A percentile compares a stretch with the other conserved stretches of the same genome.
phyloP scores from a whole-genome alignment of 2,113 vertebrate genomes.

The Thalassoma bifasciatum region DNA sequence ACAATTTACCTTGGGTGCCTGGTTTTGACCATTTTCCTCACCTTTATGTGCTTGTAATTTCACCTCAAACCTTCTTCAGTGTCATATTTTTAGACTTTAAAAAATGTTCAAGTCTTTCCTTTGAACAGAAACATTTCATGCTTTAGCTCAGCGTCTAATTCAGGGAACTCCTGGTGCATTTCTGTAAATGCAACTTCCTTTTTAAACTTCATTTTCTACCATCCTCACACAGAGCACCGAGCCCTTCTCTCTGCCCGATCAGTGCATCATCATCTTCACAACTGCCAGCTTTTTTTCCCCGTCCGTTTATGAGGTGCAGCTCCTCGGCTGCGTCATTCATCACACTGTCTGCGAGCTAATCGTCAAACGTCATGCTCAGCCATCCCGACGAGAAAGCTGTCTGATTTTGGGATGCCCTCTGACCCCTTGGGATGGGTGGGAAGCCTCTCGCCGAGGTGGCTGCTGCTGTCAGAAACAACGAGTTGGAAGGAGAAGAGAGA shows the following conservation, averaged over 20 bases:
- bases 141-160: too few relatives aligned
- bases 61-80: too few relatives aligned
- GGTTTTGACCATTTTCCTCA: too few relatives aligned
- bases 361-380: conserved; percentile 54
- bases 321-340: conserved; percentile 54
- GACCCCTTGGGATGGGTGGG: conserved; percentile 35
- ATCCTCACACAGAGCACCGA: not conserved
- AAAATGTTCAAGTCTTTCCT: too few relatives aligned
- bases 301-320: conserved; percentile 33
- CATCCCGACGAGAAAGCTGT: conserved; percentile 43
- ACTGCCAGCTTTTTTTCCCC: conserved; percentile 35
- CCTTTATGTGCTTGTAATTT: too few relatives aligned
- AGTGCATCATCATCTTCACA: conserved; percentile 43
- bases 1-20: too few relatives aligned
- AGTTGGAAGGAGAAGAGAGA: not conserved
- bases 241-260: conserved; percentile 5
- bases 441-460: conserved; percentile 49
- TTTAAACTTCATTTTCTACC: conserved; percentile 15
- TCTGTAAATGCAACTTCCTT: not conserved
- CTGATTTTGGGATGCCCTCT: conserved; percentile 53
- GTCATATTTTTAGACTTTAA: too few relatives aligned
- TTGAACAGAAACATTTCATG: too few relatives aligned
- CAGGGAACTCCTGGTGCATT: too few relatives aligned
- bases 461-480: conserved; percentile 30
- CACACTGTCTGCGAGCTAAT: conserved; percentile 49